A percentile compares a stretch with the other conserved stretches of the same genome.
These are phyloP conservation scores for Phymanthus crucifer DNA, from an alignment of 92 coral and sea anemone species.

Conservation along the genomic window DNA sequence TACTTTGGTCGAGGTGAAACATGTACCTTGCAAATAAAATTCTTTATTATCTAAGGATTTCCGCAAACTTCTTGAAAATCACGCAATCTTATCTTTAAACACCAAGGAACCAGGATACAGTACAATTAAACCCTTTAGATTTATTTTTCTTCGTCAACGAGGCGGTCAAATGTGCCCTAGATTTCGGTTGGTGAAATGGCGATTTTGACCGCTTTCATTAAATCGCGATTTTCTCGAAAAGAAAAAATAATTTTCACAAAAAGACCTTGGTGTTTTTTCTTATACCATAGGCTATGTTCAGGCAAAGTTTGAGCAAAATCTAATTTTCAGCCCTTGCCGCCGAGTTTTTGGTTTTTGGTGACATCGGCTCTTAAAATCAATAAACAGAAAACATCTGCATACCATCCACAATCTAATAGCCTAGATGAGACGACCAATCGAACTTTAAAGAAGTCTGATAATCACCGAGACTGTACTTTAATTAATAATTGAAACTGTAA, in stretches of 20 bases:
- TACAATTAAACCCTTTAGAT: not conserved
- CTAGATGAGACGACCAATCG: not conserved
- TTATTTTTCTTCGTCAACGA: not conserved
- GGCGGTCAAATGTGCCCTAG: conserved; percentile 4
- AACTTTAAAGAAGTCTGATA: not conserved
- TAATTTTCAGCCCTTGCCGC: conserved; percentile 9
- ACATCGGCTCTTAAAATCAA: not conserved
- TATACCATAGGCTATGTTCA: not conserved
- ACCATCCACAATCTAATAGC: not conserved
- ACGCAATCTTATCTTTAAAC: not conserved
- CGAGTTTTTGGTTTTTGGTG: not conserved
- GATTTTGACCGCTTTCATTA: conserved; percentile 7
- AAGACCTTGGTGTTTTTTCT: not conserved
- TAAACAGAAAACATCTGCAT: not conserved
- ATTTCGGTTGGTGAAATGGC: not conserved
- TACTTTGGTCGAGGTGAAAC: not conserved
- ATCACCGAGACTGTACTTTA: not conserved
- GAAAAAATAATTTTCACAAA: not conserved
- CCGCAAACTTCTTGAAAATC: not conserved
- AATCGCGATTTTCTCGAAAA: conserved; percentile 15
- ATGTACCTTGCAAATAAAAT: not conserved
- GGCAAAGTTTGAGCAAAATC: conserved; percentile 6
- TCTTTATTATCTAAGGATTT: not conserved
- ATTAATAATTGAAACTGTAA: not conserved
- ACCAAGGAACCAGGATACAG: not conserved